phyloP scores from a whole-genome alignment of 2,888 invertebrate genomes.

The Caenorhabditis panamensis region DNA sequence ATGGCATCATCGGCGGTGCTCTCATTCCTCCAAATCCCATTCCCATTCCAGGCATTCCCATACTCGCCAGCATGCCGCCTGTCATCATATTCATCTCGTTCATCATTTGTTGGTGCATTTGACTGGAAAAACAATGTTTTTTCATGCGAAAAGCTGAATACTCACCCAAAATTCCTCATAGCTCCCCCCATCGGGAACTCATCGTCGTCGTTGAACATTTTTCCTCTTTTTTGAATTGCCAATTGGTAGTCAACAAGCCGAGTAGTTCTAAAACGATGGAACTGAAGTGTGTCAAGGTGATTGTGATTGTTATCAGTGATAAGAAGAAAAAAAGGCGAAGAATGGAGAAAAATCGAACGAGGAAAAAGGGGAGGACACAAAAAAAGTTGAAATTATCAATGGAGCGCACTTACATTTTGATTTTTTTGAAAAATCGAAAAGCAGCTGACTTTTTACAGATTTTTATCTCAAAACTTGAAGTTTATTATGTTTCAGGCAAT shows the following conservation, averaged over 20 bases:
- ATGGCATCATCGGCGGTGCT: slow-evolving; percentile 15
- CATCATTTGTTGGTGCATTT: slow-evolving; percentile 76
- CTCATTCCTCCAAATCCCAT: slow-evolving; percentile 20
- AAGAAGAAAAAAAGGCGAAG: slow-evolving; percentile 15
- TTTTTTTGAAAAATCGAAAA: not conserved
- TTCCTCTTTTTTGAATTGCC: not conserved
- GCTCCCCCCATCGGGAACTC: slow-evolving; percentile 56
- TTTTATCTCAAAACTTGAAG: no score
- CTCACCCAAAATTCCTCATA: slow-evolving; percentile 44
- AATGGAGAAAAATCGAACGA: slow-evolving; percentile 18
- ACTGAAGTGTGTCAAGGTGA: not conserved
- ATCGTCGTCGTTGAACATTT: slow-evolving; percentile 57
- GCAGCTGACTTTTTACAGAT: no score
- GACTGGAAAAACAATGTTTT: slow-evolving; percentile 60
- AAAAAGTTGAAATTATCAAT: not conserved
- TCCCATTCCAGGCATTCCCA: slow-evolving; percentile 50
- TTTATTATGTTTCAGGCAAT: no score
- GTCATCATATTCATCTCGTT: slow-evolving; percentile 79
- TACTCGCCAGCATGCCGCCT: slow-evolving; percentile 71
- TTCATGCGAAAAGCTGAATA: not conserved
- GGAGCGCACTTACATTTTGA: not conserved
- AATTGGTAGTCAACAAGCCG: no score
- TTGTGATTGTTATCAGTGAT: slow-evolving; percentile 21
- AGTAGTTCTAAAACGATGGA: not conserved
- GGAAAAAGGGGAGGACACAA: not conserved